Percentiles rank a stretch among this genome's conserved stretches.
phyloP scores from a whole-genome alignment of 2,888 invertebrate genomes.

The Branchipolynoe longqiensis region DNA sequence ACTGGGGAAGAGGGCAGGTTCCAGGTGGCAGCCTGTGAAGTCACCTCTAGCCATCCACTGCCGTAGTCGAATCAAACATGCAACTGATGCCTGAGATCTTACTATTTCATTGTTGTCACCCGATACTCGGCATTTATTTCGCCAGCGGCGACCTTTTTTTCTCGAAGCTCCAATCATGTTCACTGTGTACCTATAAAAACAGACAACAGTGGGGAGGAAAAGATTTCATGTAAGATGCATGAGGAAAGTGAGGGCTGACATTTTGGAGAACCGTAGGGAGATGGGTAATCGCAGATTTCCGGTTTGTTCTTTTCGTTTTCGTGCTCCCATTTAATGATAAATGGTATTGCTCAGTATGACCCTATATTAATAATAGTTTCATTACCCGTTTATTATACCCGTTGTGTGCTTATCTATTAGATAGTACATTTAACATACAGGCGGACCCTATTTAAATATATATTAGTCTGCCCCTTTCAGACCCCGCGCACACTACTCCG shows the following conservation, averaged over 20 bases:
- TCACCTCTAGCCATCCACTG: constrained; percentile 59
- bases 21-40: constrained; percentile 25
- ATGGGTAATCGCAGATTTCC: background rate
- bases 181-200: too few species aligned
- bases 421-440: too few species aligned
- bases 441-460: too few species aligned
- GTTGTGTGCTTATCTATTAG: too few species aligned
- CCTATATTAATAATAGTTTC: too few species aligned
- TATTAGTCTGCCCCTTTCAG: too few species aligned
- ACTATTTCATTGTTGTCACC: background rate
- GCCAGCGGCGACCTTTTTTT: constrained; percentile 6
- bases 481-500: too few species aligned
- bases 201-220: too few species aligned
- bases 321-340: too few species aligned
- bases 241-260: constrained; percentile 35
- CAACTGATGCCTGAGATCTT: background rate
- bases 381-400: too few species aligned
- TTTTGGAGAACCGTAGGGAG: constrained; percentile 3
- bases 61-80: background rate
- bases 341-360: too few species aligned
- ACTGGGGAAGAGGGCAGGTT: constrained; percentile 39
- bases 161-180: background rate
- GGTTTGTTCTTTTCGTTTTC: background rate
- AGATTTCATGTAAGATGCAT: too few species aligned
- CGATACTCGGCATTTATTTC: background rate